Percentiles rank a stretch among this genome's conserved stretches.
phyloP scores from a whole-genome alignment of 1,140 invertebrate genomes.

The Zaprionus ghesquierei region DNA sequence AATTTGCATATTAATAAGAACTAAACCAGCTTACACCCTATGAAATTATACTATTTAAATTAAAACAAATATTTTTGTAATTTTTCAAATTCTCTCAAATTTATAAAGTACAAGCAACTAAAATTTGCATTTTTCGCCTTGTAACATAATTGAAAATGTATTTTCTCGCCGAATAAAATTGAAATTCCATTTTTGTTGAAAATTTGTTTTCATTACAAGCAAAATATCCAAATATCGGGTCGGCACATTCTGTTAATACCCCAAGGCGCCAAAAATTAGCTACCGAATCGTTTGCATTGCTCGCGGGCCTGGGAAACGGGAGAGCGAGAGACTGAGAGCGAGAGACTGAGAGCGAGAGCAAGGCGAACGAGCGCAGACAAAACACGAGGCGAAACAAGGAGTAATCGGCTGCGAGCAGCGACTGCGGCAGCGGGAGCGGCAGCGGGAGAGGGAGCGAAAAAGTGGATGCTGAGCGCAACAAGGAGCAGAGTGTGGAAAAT shows the following conservation, averaged over 20 bases:
- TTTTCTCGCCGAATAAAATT: not conserved
- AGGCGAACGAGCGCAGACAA: constrained; percentile 8
- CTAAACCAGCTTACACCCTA: too few species aligned
- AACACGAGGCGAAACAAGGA: constrained; percentile 41
- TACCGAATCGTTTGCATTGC: constrained; percentile 15
- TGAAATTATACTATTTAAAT: too few species aligned
- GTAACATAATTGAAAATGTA: not conserved
- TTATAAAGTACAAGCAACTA: too few species aligned
- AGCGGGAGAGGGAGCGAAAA: constrained; percentile 35
- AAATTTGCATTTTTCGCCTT: not conserved
- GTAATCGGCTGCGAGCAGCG: constrained; percentile 19
- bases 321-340: not conserved
- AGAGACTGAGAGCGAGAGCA: constrained; percentile 13
- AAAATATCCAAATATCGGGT: constrained; percentile 15
- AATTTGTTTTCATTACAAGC: constrained; percentile 7
- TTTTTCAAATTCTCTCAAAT: too few species aligned
- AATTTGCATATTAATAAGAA: too few species aligned
- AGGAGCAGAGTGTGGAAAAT: constrained; percentile 56
- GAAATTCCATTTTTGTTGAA: not conserved
- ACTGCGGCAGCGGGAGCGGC: constrained; percentile 15
- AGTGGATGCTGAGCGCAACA: constrained; percentile 73
- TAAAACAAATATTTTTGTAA: too few species aligned
- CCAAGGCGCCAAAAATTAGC: constrained; percentile 46
- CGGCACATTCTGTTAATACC: constrained; percentile 28
- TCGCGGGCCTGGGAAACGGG: constrained; percentile 41